A percentile compares a stretch with the other conserved stretches of the same genome.
phyloP scores from a whole-genome alignment of 2,113 vertebrate species.

The Ploceus nigricollis region DNA sequence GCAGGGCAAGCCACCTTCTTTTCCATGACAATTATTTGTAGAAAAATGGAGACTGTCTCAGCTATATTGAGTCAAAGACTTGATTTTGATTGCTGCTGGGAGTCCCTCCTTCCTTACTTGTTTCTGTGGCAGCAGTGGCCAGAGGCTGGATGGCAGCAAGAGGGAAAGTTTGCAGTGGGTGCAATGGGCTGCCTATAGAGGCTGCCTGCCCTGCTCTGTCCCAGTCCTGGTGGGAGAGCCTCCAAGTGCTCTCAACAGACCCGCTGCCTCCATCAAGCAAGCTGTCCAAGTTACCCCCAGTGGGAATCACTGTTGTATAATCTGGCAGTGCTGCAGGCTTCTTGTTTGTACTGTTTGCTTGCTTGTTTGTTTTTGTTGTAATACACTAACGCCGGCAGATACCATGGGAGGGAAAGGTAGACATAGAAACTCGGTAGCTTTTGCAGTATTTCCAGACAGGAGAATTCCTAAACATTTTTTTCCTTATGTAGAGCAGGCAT shows the following conservation, averaged over 20 bases:
- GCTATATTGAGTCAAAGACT: not conserved
- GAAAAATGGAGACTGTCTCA: not conserved
- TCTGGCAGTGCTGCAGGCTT: not conserved
- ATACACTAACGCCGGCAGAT: not conserved
- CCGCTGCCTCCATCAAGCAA: not conserved
- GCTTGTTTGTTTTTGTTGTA: not conserved
- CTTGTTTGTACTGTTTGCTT: not conserved
- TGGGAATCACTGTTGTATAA: not conserved
- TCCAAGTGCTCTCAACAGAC: not conserved
- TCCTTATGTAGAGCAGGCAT: not conserved
- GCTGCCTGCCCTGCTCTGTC: not conserved
- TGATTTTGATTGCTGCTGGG: not conserved
- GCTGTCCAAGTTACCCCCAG: not conserved
- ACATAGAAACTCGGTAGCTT: not conserved
- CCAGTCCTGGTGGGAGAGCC: not conserved
- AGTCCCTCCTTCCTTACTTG: not conserved
- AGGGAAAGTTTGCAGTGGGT: accelerated
- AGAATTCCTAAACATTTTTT: not conserved
- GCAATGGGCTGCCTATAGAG: not conserved
- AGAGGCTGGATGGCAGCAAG: accelerated
- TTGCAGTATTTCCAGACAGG: not conserved
- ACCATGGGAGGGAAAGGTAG: not conserved
- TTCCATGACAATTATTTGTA: not conserved
- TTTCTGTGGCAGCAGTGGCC: not conserved
- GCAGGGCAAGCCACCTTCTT: not conserved